Evolutionary conservation across 1,140 invertebrate species (phyloP).

Genomic region (Rhagoletis pomonella): DNA sequence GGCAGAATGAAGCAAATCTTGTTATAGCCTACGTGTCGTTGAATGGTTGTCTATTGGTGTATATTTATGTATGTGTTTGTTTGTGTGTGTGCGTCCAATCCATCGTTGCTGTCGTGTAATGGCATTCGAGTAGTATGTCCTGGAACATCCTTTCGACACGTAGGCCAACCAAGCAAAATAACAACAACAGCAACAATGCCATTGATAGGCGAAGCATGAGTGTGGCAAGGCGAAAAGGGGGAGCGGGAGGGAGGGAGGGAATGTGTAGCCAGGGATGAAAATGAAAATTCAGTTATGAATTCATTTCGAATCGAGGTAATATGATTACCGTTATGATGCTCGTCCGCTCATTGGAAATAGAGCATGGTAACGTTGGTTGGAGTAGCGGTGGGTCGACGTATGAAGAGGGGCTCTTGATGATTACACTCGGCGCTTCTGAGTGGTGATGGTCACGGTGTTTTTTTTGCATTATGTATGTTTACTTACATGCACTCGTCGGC

Average conservation of each 20-base stretch:
- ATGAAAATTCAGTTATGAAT: conserved; percentile 73
- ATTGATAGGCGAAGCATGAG: background rate
- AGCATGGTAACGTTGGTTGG: conserved; percentile 43
- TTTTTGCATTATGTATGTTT: background rate
- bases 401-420: background rate
- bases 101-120: conserved; percentile 30
- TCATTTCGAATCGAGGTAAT: conserved; percentile 74
- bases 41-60: background rate
- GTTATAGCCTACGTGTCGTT: background rate
- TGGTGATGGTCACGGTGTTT: background rate
- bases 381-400: conserved; percentile 58
- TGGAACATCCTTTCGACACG: conserved; percentile 37
- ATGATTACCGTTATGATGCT: conserved; percentile 73
- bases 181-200: conserved; percentile 9
- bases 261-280: conserved; percentile 48
- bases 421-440: background rate
- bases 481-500: background rate
- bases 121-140: conserved; percentile 31
- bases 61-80: background rate
- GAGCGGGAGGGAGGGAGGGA: background rate
- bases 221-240: background rate
- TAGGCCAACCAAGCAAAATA: conserved; percentile 21
- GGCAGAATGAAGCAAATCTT: conserved; percentile 17
- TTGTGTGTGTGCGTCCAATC: background rate
- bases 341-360: conserved; percentile 39